Percentiles rank a stretch among this genome's conserved stretches.
Evolutionary conservation across 2,888 invertebrate species (phyloP).

Genomic region (Periphyllus acericola): DNA sequence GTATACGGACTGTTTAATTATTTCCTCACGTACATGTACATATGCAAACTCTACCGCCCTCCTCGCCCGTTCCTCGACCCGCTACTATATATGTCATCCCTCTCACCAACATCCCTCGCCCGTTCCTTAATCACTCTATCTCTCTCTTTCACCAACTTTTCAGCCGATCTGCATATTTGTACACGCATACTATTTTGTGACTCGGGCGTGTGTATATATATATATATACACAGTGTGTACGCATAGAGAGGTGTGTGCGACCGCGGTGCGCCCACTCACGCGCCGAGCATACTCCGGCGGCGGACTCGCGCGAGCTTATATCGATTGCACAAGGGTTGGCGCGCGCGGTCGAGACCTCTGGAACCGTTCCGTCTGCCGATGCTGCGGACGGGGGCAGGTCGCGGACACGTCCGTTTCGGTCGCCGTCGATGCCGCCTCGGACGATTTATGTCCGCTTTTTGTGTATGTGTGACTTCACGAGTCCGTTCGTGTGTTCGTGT

Average conservation of each 20-base stretch:
- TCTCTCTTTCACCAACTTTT: background rate
- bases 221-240: background rate
- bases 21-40: conserved; percentile 6
- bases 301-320: conserved; percentile 44
- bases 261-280: background rate
- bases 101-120: background rate
- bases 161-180: background rate
- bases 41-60: background rate
- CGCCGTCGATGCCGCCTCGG: background rate
- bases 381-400: background rate
- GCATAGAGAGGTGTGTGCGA: background rate
- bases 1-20: conserved; percentile 20
- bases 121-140: background rate
- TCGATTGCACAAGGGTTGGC: conserved; percentile 49
- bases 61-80: background rate
- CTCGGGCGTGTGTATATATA: background rate
- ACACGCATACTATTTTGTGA: too few species aligned
- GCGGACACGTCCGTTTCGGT: background rate
- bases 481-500: background rate
- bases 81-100: too few species aligned
- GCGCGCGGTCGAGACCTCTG: conserved; percentile 20
- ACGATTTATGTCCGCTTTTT: background rate
- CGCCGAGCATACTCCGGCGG: background rate
- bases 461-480: background rate
- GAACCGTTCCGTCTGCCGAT: conserved; percentile 42